Base-by-base conservation (phyloP, 2,888 invertebrate species). In the Eupithecia dodoneata region DNA sequence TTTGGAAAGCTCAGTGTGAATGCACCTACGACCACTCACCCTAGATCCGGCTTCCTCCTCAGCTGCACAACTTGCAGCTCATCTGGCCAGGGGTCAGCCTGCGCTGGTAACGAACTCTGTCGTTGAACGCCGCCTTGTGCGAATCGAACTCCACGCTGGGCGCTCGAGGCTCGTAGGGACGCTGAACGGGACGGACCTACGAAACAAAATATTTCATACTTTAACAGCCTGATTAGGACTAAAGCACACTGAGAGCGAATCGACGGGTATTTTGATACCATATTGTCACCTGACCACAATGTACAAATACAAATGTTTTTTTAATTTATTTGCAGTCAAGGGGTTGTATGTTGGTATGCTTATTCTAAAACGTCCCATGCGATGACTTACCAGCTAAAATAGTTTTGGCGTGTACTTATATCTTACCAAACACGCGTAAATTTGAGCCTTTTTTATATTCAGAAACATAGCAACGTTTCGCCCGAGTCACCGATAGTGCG, bases 81-180 rank as follows among this genome's bases (percentile, higher is more conserved):
- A 67, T 96, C 95, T 3, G 96, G 96, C 96, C 97, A 96, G 85
- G 96, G 96, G 81, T 97, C 97, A 15, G 87, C 85, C 41, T 97
- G 97, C 87, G 97, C 97, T 0, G 98, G 98, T 82, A 98, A 91
- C 7, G 98, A 98, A 72, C 97, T 97, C 95, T 98, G 98, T 13
- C 97, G 95, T 86, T 91, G 92, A 77, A 94, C 92, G 45, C 83
- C 74, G 81, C 84, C 78, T 78, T 80, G 72, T 77, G 78, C 74
- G 83, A 82, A 79, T 5, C 82, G 74, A 5, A 81, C 80, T 55
- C 59, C 84, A 77, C 49, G 79, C 72, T 7, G 77, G 30, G 69
- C 72, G 44, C 77, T 45, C 72, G 4, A 73, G 65, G 55, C 81
- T 66, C 90, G 86, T 71, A 89, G 88, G 91, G 96, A 97, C 67